These are phyloP conservation scores for Hypercompe scribonia DNA, from an alignment of 2,888 invertebrate genomes.

Conservation along the genomic window DNA sequence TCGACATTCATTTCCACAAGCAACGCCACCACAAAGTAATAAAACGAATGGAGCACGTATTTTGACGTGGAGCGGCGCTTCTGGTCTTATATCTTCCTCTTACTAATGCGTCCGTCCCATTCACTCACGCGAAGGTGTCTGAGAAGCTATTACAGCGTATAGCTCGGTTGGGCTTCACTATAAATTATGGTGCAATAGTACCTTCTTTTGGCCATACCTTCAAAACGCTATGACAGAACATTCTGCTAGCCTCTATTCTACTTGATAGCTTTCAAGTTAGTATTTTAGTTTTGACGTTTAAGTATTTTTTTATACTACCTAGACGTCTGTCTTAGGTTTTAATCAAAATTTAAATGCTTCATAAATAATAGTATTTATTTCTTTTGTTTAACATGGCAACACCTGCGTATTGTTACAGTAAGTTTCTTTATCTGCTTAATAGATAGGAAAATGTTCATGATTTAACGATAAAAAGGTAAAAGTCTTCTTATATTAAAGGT, in stretches of 20 bases:
- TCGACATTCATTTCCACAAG: slow-evolving; percentile 54
- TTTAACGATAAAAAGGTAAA: too few relatives aligned
- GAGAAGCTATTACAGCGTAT: slow-evolving; percentile 83
- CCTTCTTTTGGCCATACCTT: slow-evolving; percentile 75
- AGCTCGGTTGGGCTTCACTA: slow-evolving; percentile 76
- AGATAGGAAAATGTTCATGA: too few relatives aligned
- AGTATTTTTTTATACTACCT: background rate
- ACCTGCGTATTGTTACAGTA: background rate
- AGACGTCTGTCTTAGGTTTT: background rate
- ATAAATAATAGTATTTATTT: background rate
- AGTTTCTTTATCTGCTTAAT: too few relatives aligned
- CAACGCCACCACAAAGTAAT: slow-evolving; percentile 75
- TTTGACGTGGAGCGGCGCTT: slow-evolving; percentile 87
- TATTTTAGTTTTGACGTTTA: slow-evolving; percentile 9
- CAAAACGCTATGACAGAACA: slow-evolving; percentile 71
- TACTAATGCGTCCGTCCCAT: slow-evolving; percentile 62
- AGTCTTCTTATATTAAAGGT: too few relatives aligned
- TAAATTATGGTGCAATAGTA: slow-evolving; percentile 84
- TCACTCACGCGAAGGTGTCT: slow-evolving; percentile 77
- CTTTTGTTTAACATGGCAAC: background rate
- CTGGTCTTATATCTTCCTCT: slow-evolving; percentile 76
- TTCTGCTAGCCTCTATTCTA: slow-evolving; percentile 50
- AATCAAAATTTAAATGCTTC: background rate
- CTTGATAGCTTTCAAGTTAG: slow-evolving; percentile 16
- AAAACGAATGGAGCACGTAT: slow-evolving; percentile 87